Percentiles rank a stretch among this genome's conserved stretches.
Evolutionary conservation across 2,113 vertebrate genomes (phyloP).

Genomic region (Leucopsar rothschildi): DNA sequence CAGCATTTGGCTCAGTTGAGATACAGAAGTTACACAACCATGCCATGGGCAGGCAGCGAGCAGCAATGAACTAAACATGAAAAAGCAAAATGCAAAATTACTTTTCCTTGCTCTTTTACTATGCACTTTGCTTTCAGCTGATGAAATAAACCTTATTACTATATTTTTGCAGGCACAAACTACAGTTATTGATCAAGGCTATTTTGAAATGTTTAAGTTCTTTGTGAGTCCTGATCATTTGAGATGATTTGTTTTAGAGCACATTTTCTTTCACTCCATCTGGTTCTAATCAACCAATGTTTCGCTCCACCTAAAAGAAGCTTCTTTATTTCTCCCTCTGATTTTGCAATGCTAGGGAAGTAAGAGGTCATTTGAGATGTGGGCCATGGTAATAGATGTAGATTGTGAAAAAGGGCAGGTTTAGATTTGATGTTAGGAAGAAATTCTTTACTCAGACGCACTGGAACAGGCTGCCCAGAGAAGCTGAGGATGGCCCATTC

Average conservation of each 20-base stretch:
- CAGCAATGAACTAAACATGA: fast-evolving
- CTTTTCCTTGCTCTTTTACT: background rate
- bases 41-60: background rate
- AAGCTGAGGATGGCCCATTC: background rate
- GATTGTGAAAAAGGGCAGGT: background rate
- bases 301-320: background rate
- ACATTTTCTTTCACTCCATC: background rate
- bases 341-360: background rate
- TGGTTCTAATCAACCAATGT: background rate
- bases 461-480: background rate
- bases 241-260: background rate
- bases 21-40: background rate
- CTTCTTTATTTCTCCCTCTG: background rate
- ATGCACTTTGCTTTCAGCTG: background rate
- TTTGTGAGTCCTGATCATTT: background rate
- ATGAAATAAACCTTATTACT: background rate
- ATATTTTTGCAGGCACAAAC: background rate
- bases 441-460: background rate
- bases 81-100: background rate
- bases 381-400: background rate
- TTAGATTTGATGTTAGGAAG: background rate
- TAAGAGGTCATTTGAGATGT: background rate
- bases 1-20: background rate
- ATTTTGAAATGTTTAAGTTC: background rate
- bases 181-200: background rate